These are phyloP conservation scores for Ceyx melanurus DNA, from an alignment of 2,113 vertebrate species.

Conservation along the genomic window DNA sequence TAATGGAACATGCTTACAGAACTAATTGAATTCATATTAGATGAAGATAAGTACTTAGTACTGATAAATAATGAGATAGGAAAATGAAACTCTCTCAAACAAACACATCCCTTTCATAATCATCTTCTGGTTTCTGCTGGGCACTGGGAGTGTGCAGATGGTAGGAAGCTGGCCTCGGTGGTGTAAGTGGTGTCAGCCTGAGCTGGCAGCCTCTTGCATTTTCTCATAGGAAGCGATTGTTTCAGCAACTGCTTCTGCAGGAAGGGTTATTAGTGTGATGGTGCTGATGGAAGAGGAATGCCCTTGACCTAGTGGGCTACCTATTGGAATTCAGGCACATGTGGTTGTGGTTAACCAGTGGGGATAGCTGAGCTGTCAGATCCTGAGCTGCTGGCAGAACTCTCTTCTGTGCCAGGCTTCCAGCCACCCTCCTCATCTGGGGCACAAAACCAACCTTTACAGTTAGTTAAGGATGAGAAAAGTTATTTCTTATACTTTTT, in stretches of 20 bases:
- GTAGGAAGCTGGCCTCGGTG: background rate
- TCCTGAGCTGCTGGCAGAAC: conserved; percentile 14
- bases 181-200: background rate
- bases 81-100: background rate
- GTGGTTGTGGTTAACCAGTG: conserved; percentile 55
- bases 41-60: conserved; percentile 45
- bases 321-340: conserved; percentile 47
- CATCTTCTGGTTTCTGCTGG: background rate
- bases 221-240: conserved; percentile 30
- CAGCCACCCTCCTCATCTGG: background rate
- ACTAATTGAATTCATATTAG: conserved; percentile 75
- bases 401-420: background rate
- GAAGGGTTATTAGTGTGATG: conserved; percentile 7
- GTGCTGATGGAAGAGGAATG: conserved; percentile 68
- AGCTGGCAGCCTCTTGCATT: conserved; percentile 28
- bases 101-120: background rate
- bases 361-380: conserved; percentile 36
- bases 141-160: background rate
- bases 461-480: background rate
- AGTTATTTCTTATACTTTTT: background rate
- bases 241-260: conserved; percentile 6
- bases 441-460: background rate
- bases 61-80: conserved; percentile 50
- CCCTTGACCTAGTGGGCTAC: conserved; percentile 64
- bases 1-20: conserved; percentile 74